A percentile compares a stretch with the other conserved stretches of the same genome.
phyloP scores from a whole-genome alignment of 1,140 invertebrate species.

The Papilio polyxenes region DNA sequence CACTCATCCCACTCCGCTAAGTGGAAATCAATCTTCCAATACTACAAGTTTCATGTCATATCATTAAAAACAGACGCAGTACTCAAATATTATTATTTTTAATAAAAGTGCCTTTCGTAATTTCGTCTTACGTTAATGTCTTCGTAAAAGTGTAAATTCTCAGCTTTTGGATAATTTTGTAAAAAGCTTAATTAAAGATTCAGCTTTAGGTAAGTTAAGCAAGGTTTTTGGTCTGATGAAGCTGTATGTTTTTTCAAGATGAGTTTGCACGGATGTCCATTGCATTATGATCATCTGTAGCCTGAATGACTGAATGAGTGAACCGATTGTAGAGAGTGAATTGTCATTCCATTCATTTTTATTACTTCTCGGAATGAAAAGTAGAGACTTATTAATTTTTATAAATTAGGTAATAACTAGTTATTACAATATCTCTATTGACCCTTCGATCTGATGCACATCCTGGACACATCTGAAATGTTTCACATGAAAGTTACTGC shows the following conservation, averaged over 20 bases:
- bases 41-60: conserved; percentile 16
- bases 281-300: too few relatives aligned
- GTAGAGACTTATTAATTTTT: not conserved
- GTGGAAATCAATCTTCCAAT: conserved; percentile 36
- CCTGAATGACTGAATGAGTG: too few relatives aligned
- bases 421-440: too few relatives aligned
- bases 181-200: not conserved
- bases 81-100: conserved; percentile 15
- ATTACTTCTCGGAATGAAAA: not conserved
- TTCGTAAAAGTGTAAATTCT: not conserved
- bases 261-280: not conserved
- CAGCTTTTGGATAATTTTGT: not conserved
- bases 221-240: not conserved
- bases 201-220: not conserved
- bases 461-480: too few relatives aligned
- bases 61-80: conserved; percentile 9
- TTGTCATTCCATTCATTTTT: too few relatives aligned
- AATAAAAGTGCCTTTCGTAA: not conserved
- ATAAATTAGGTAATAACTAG: not conserved
- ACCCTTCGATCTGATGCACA: too few relatives aligned
- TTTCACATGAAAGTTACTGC: too few relatives aligned
- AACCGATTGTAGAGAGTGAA: too few relatives aligned
- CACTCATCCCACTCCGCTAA: conserved; percentile 21
- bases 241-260: not conserved
- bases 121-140: not conserved